Percentiles rank a stretch among this genome's conserved stretches.
Evolutionary conservation across 2,888 invertebrate genomes (phyloP).

Genomic region (Laothoe populi): DNA sequence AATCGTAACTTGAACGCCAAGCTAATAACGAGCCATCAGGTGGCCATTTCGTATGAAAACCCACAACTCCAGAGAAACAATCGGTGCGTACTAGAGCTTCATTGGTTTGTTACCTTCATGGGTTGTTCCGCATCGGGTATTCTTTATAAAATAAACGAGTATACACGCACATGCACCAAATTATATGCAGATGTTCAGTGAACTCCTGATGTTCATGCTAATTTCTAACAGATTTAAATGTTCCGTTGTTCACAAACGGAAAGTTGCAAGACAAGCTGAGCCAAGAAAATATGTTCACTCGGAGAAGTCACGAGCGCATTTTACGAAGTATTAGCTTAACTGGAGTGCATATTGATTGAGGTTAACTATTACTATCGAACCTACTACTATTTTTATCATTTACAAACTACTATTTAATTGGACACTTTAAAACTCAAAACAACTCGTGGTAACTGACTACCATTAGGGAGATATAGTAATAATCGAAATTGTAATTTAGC

Average conservation of each 20-base stretch:
- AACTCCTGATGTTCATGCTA: background rate
- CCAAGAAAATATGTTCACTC: constrained; percentile 61
- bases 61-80: no score
- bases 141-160: background rate
- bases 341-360: constrained; percentile 62
- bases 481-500: no score
- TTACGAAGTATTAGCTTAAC: constrained; percentile 46
- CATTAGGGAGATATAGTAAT: no score
- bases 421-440: background rate
- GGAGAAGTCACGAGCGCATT: constrained; percentile 74
- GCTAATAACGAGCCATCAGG: no score
- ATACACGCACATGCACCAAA: background rate
- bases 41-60: no score
- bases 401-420: constrained; percentile 23
- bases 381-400: constrained; percentile 40
- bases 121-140: background rate
- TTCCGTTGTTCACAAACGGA: constrained; percentile 60
- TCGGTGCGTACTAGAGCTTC: no score
- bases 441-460: background rate
- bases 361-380: constrained; percentile 50
- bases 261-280: constrained; percentile 70
- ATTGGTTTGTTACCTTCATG: no score
- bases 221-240: constrained; percentile 28
- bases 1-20: no score
- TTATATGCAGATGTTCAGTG: no score